Percentiles rank a stretch among this genome's conserved stretches.
phyloP scores from a whole-genome alignment of 2,113 vertebrate genomes.

The Pedionomus torquatus region DNA sequence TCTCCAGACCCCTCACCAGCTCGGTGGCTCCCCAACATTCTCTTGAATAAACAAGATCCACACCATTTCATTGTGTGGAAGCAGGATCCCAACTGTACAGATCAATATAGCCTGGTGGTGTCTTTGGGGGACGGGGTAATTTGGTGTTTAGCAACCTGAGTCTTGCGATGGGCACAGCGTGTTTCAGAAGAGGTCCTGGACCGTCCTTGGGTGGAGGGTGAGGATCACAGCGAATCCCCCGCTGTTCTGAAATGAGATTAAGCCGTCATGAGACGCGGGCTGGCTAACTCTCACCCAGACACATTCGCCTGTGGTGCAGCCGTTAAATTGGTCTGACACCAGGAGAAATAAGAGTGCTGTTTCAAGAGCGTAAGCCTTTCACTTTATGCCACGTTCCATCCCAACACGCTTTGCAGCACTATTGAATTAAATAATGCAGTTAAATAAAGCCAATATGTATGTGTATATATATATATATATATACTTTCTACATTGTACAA shows the following conservation, averaged over 20 bases:
- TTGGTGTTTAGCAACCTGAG: not conserved
- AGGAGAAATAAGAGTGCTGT: not conserved
- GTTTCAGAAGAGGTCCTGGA: not conserved
- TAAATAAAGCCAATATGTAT: not conserved
- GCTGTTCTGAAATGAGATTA: conserved; percentile 44
- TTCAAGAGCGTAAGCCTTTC: not conserved
- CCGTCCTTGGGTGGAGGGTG: not conserved
- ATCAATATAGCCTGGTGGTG: not conserved
- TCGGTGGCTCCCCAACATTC: too few relatives aligned
- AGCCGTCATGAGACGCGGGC: not conserved
- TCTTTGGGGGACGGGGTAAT: not conserved
- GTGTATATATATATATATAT: not conserved
- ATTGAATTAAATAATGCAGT: not conserved
- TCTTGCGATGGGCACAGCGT: not conserved
- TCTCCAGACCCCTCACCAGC: too few relatives aligned
- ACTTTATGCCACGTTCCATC: not conserved
- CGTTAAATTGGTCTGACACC: not conserved
- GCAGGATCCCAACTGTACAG: not conserved
- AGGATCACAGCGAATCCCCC: not conserved
- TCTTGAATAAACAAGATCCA: too few relatives aligned
- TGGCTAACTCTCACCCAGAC: too few relatives aligned
- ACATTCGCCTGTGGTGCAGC: too few relatives aligned
- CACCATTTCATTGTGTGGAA: not conserved
- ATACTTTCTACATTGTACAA: not conserved
- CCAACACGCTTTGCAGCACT: not conserved